Evolutionary conservation across 2,797 vertebrate species (phyloP), one percentile per base, ranked within the genome.

Genomic region (Botia almorhae): DNA sequence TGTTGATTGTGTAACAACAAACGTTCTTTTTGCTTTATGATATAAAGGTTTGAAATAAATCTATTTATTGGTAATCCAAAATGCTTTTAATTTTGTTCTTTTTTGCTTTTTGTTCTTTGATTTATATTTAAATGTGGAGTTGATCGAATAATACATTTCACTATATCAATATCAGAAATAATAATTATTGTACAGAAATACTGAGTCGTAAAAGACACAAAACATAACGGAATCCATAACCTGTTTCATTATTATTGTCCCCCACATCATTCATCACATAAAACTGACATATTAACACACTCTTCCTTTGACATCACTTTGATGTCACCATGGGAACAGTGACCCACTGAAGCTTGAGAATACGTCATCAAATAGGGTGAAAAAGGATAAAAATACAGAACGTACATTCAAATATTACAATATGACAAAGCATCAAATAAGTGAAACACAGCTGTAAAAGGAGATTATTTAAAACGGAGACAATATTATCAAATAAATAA

Each of bases 271-370:
- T 67, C 17, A 53, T n/a, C 39, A 53, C 23, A 53, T 21, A 23
- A 39, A 65, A 14, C 13, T 17, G 60, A 39, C 13, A 51, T 21
- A 36, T 65, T 39, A 39, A 26, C 2, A 43, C 14, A 55, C 29
- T 55, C 19, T 39, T 76, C 8, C 74, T 55, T 17, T 63, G 33
- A 76, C 10, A 19, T 23, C 12, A 19, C 74, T 55, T 56, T 26
- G 74, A 55, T 33, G 33, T 76, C 74, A 76, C 29, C 19, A 36
- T 39, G 48, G n/a, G 48, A 75, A 65, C 26, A 51, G 12, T 4
- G 17, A 21, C 17, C 13, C 10, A 29, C 21, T 46, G 33, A 53
- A 19, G 60, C 6, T 29, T 21, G 8, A 75, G 4, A 29, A 51
- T 12, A 12, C 12, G 12, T 53, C 16, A 36, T 14, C 19, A 39